Percentiles rank a stretch among this genome's conserved stretches.
These are phyloP conservation scores for Scytalopus superciliaris DNA, from an alignment of 2,113 vertebrate species.

Conservation along the genomic window DNA sequence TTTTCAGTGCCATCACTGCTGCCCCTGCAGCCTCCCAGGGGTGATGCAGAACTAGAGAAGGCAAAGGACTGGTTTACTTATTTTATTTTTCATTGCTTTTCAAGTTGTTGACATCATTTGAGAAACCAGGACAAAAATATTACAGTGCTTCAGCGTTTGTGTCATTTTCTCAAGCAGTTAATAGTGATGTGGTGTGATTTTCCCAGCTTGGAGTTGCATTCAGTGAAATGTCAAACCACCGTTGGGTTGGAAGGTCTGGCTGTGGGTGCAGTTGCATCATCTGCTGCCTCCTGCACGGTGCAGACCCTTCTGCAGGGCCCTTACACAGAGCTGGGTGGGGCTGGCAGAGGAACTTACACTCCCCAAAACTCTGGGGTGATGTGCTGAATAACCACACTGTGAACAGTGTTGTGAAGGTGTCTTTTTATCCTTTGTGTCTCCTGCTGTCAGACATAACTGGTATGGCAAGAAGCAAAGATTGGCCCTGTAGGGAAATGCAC, in stretches of 20 bases:
- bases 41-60: background rate
- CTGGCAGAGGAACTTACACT: background rate
- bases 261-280: background rate
- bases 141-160: background rate
- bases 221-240: background rate
- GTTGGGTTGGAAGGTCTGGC: background rate
- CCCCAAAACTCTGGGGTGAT: too few relatives aligned
- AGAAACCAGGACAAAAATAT: background rate
- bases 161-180: background rate
- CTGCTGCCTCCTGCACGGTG: background rate
- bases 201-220: background rate
- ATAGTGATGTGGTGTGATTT: background rate
- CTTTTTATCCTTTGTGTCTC: too few relatives aligned
- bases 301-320: background rate
- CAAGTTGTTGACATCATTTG: background rate
- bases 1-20: background rate
- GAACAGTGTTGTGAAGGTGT: too few relatives aligned
- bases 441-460: too few relatives aligned
- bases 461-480: too few relatives aligned
- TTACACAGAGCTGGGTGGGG: background rate
- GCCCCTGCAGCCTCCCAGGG: background rate
- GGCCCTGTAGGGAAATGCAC: too few relatives aligned
- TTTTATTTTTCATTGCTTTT: background rate
- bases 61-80: background rate
- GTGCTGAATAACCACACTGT: too few relatives aligned